Conservation (phyloP, 2,797 vertebrate genomes). For the Pseudochromis fuscus region DNA sequence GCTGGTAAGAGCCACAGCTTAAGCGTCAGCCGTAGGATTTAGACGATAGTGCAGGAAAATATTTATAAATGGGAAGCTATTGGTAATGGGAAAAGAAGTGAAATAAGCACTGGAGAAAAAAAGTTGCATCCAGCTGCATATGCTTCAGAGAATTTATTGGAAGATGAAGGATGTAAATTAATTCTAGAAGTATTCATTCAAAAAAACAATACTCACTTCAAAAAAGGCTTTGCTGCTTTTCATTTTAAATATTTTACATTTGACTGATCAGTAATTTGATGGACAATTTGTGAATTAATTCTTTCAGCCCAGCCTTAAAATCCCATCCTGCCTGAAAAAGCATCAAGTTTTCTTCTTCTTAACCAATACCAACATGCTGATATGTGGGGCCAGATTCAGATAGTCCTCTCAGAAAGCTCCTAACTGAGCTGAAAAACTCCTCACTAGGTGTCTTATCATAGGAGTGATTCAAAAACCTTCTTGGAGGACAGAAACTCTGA, state of each 20-base stretch:
- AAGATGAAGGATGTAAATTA: background rate
- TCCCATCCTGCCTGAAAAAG: constrained; percentile 1
- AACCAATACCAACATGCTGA: background rate
- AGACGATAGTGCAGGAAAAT: background rate
- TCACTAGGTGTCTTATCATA: no score
- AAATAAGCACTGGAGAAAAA: background rate
- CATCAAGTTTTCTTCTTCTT: background rate
- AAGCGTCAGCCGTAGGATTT: constrained; percentile 1
- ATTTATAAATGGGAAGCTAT: background rate
- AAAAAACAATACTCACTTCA: background rate
- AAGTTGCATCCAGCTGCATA: background rate
- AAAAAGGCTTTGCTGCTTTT: background rate
- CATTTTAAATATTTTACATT: background rate
- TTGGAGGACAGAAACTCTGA: no score
- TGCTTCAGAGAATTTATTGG: background rate
- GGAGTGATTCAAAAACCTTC: no score
- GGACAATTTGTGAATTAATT: background rate
- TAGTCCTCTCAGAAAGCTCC: no score
- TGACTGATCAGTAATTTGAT: background rate
- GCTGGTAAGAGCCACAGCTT: constrained; percentile 30
- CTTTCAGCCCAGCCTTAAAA: background rate
- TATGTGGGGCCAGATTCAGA: no score
- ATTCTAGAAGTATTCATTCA: background rate
- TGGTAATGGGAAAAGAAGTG: constrained; percentile 1
- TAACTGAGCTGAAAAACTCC: no score